Evolutionary conservation across 2,797 vertebrate genomes (phyloP).

Genomic region (Melanotaenia pygmaea): DNA sequence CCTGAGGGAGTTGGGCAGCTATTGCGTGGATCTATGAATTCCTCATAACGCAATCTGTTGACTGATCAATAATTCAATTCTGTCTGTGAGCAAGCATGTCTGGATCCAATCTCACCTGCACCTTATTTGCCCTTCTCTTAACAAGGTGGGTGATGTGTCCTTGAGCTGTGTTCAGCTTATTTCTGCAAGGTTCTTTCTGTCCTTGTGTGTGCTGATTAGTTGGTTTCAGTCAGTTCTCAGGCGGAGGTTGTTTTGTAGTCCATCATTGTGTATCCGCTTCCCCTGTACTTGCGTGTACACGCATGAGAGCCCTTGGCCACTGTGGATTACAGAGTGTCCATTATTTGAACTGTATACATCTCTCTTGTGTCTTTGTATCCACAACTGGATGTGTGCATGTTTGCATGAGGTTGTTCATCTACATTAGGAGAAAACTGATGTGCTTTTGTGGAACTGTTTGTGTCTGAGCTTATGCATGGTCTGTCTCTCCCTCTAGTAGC

Average conservation of each 20-base stretch:
- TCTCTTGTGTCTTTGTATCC: constrained; percentile 32
- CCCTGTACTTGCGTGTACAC: constrained; percentile 31
- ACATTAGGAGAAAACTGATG: constrained; percentile 18
- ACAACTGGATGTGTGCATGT: constrained; percentile 12
- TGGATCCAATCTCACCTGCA: constrained; percentile 80
- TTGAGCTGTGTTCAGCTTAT: constrained; percentile 60
- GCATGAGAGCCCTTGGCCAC: constrained; percentile 38
- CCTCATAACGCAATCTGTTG: constrained; percentile 85
- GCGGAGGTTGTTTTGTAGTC: constrained; percentile 38
- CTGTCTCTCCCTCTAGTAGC: constrained; percentile 64
- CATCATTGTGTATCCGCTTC: constrained; percentile 41
- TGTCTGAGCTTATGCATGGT: constrained; percentile 46
- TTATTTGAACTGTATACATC: constrained; percentile 56
- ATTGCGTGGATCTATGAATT: constrained; percentile 76
- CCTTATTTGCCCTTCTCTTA: constrained; percentile 66
- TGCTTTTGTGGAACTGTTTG: constrained; percentile 21
- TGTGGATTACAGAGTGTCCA: constrained; percentile 54
- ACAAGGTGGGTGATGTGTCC: constrained; percentile 77
- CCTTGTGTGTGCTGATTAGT: constrained; percentile 61
- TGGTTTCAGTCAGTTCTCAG: constrained; percentile 46
- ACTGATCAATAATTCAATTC: constrained; percentile 87
- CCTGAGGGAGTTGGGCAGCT: constrained; percentile 58
- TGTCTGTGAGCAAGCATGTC: constrained; percentile 77
- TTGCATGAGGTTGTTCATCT: constrained; percentile 34
- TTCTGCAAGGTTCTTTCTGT: constrained; percentile 25